A percentile compares a stretch with the other conserved stretches of the same genome.
Conservation (phyloP, 2,797 vertebrate genomes). For the Rhinophrynus dorsalis region DNA sequence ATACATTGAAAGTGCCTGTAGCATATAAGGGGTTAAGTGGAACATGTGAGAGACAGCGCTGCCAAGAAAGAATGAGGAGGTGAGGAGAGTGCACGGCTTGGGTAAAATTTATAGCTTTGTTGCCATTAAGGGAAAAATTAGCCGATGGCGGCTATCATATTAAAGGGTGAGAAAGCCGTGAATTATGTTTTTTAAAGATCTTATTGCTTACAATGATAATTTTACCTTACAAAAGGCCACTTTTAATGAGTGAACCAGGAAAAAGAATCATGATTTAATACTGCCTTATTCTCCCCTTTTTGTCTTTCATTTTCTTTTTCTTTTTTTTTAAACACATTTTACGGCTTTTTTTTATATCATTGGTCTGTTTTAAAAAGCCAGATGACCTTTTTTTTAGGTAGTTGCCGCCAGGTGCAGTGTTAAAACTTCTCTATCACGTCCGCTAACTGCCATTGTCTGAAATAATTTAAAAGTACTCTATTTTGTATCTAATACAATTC, state of each 20-base stretch:
- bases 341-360: conserved; percentile 65
- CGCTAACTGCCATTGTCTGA: background rate
- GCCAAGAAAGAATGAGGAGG: conserved; percentile 58
- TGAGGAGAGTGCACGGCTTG: conserved; percentile 57
- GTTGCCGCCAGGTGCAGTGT: conserved; percentile 74
- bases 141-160: conserved; percentile 83
- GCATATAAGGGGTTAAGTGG: too few relatives aligned
- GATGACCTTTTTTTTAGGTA: conserved; percentile 78
- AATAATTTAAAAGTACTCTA: background rate
- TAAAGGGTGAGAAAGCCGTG: conserved; percentile 84
- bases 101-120: conserved; percentile 79
- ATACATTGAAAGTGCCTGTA: too few relatives aligned
- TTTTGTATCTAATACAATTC: too few relatives aligned
- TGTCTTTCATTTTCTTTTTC: conserved; percentile 68
- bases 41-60: too few relatives aligned
- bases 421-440: conserved; percentile 72
- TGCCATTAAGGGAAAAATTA: conserved; percentile 87
- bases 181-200: conserved; percentile 88
- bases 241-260: conserved; percentile 81
- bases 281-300: conserved; percentile 66
- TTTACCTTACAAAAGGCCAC: conserved; percentile 86
- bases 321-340: conserved; percentile 79
- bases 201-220: conserved; percentile 86
- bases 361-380: conserved; percentile 77
- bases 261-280: conserved; percentile 82